Evolutionary conservation across 2,888 invertebrate species (phyloP).

Genomic region (Cyrtodaria siliqua): DNA sequence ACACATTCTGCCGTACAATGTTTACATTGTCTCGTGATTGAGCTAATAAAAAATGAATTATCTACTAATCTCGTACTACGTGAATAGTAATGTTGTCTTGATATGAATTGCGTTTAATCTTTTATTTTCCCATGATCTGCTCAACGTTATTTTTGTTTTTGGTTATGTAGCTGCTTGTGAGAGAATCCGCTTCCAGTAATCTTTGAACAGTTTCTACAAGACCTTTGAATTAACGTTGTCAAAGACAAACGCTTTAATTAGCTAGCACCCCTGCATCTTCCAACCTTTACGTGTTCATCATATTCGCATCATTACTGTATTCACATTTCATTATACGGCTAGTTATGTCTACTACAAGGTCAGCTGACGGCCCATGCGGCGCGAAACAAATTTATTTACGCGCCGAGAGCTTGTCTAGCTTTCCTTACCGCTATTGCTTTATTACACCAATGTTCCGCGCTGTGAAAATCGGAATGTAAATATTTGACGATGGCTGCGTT

Average conservation of each 20-base stretch:
- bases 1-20: too few relatives aligned
- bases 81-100: too few relatives aligned
- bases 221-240: too few relatives aligned
- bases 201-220: too few relatives aligned
- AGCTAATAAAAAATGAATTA: too few relatives aligned
- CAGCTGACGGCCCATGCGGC: slow-evolving; percentile 21
- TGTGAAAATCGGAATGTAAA: slow-evolving; percentile 48
- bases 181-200: too few relatives aligned
- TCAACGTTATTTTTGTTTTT: too few relatives aligned
- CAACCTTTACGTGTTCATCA: slow-evolving; percentile 12
- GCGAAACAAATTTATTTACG: slow-evolving; percentile 47
- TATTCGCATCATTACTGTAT: slow-evolving; percentile 38
- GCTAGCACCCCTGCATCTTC: slow-evolving; percentile 37
- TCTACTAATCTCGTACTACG: too few relatives aligned
- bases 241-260: slow-evolving; percentile 13
- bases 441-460: slow-evolving; percentile 49
- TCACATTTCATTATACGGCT: slow-evolving; percentile 47
- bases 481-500: slow-evolving; percentile 49
- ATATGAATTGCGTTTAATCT: too few relatives aligned
- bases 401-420: slow-evolving; percentile 8
- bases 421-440: slow-evolving; percentile 6
- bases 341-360: slow-evolving; percentile 24
- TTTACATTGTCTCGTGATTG: too few relatives aligned
- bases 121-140: too few relatives aligned
- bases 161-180: too few relatives aligned